Evolutionary conservation across 92 coral and sea anemone species (phyloP), one percentile per base, ranked within the genome.

Genomic region (Actinostola sp.): DNA sequence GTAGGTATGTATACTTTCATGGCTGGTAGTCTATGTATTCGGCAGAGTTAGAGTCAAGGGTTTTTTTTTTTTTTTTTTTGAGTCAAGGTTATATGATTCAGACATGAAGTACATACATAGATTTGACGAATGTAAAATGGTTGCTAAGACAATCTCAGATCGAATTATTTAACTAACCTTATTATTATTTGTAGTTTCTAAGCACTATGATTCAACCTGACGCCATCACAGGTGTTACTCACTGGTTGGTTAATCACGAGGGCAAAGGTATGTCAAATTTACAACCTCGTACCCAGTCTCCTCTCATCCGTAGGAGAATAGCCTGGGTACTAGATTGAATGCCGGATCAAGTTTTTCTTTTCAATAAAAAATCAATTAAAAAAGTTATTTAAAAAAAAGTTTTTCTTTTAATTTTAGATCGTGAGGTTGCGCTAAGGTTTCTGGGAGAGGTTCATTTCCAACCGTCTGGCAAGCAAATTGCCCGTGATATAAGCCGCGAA

Each of bases 341-440:
- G n/a, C n/a, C n/a, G 45, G 7, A 7, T 39, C 45, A 14, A 4
- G 5, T 8, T 27, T 17, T 23, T 23, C 31, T 17, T 23, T 7
- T 27, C 15, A 54, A 54, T 21, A 23, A 1, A 54, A 1, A 54
- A 54, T 2, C 31, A 23, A 17, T 23, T 23, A 11, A 8, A 54
- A 12, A 2, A 1, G 10, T 54, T 7, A 5, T 5, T 3, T n/a
- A 14, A 6, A 14, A 48, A 4, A 15, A 0, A 35, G 0, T 8
- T 34, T 64, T 38, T 21, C 15, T 63, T 71, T 78, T 29, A 34
- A 1, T 77, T 68, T 3, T 63, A 90, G 96, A 86, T 69, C 84
- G 88, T 70, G 84, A 80, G 30, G 70, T 88, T 25, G 96, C 79
- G 3, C 57, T 90, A 25, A 74, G 82, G 23, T 90, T 90, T 41